Evolutionary conservation across 2,113 vertebrate species (phyloP).

Genomic region (Argyrosomus japonicus): DNA sequence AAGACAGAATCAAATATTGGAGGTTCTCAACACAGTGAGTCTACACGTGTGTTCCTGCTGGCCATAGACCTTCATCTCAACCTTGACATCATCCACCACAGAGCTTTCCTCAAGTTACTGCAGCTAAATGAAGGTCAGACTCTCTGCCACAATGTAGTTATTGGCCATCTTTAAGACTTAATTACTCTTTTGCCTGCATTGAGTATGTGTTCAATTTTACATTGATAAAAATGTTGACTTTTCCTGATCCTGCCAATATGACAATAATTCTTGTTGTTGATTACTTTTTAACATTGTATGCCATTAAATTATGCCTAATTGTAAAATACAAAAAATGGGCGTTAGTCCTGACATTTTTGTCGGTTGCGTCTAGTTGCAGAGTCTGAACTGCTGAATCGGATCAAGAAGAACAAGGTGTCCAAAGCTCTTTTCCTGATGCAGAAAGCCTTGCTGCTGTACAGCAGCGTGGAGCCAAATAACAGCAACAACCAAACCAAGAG

Average conservation of each 20-base stretch:
- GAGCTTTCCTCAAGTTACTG: conserved; percentile 87
- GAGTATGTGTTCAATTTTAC: background rate
- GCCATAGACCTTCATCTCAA: conserved; percentile 90
- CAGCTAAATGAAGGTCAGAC: conserved; percentile 84
- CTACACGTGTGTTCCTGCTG: conserved; percentile 24
- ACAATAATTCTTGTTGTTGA: background rate
- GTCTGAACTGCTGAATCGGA: conserved; percentile 83
- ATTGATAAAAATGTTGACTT: background rate
- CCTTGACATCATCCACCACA: conserved; percentile 88
- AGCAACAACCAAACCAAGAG: conserved; percentile 66
- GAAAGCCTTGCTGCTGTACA: conserved; percentile 85
- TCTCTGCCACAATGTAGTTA: background rate
- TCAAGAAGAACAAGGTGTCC: conserved; percentile 91
- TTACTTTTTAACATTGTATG: background rate
- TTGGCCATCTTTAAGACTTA: background rate
- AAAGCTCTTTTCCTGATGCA: conserved; percentile 91
- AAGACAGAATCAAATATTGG: conserved; percentile 39
- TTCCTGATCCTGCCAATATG: background rate
- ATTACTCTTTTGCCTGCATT: background rate
- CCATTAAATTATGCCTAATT: background rate
- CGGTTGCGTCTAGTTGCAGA: conserved; percentile 79
- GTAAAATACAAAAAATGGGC: background rate
- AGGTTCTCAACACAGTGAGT: conserved; percentile 56
- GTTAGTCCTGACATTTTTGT: background rate
- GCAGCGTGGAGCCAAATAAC: conserved; percentile 60